Conservation (phyloP, 2,113 vertebrate species). For the Oenanthe oenanthe region DNA sequence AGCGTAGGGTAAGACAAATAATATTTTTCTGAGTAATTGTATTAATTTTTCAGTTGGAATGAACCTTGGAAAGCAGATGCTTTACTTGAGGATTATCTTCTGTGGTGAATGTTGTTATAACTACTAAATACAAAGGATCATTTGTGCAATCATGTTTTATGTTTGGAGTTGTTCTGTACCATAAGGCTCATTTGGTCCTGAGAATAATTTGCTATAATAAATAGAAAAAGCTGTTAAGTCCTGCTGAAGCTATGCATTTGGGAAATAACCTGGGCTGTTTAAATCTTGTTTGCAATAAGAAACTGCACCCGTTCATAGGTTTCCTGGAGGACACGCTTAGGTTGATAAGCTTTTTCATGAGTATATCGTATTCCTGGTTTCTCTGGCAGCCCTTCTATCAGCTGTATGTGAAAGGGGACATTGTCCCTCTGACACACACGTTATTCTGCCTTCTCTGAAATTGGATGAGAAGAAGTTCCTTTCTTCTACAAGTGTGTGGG, state of each 20-base stretch:
- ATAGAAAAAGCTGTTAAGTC: background rate
- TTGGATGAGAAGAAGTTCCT: background rate
- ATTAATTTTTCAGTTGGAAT: conserved; percentile 36
- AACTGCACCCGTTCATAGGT: background rate
- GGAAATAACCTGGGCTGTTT: background rate
- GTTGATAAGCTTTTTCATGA: background rate
- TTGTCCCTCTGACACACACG: fast-evolving
- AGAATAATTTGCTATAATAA: background rate
- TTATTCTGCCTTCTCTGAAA: background rate
- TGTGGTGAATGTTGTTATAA: background rate
- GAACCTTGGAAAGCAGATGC: conserved; percentile 28
- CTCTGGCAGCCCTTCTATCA: background rate
- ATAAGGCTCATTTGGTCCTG: background rate
- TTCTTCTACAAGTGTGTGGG: fast-evolving
- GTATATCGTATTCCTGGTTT: background rate
- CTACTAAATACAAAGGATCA: background rate
- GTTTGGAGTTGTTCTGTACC: background rate
- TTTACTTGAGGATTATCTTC: background rate
- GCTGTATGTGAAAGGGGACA: background rate
- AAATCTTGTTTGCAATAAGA: background rate
- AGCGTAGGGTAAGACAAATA: conserved; percentile 2
- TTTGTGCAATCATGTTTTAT: background rate
- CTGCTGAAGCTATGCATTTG: background rate
- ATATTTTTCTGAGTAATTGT: conserved; percentile 49
- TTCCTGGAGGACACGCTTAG: background rate